Conservation (phyloP, 2,113 vertebrate genomes). For the Campylomormyrus tamandua region DNA sequence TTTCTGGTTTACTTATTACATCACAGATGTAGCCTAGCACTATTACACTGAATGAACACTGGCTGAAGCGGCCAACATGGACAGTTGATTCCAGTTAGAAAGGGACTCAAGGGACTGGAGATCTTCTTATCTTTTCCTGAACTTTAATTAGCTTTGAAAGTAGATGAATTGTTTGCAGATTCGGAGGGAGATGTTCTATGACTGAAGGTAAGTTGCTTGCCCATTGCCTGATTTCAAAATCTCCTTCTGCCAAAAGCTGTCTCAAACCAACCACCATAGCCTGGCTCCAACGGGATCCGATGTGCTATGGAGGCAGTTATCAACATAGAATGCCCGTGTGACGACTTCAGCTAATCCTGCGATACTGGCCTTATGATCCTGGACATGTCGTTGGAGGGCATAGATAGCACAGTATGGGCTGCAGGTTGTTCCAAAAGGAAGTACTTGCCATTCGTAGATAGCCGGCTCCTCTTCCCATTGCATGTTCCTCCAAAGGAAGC, state of each 20-base stretch:
- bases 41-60: not conserved
- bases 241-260: not conserved
- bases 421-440: conserved; percentile 20
- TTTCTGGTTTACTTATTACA: too few species aligned
- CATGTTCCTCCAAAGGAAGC: conserved; percentile 18
- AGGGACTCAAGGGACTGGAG: not conserved
- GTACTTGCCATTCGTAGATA: conserved; percentile 29
- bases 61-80: not conserved
- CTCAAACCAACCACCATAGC: not conserved
- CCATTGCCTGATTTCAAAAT: not conserved
- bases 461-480: not conserved
- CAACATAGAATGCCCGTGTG: not conserved
- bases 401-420: conserved; percentile 26
- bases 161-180: too few species aligned
- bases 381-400: conserved; percentile 16
- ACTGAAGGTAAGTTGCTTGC: not conserved
- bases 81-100: not conserved
- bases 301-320: not conserved
- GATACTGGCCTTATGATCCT: not conserved
- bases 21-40: not conserved
- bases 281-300: not conserved
- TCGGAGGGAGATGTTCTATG: not conserved
- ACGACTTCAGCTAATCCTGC: not conserved
- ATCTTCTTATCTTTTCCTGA: too few species aligned
- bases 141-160: too few species aligned